Base-by-base conservation (phyloP, 2,888 invertebrate species). In the Trileptium ribeirensis region DNA sequence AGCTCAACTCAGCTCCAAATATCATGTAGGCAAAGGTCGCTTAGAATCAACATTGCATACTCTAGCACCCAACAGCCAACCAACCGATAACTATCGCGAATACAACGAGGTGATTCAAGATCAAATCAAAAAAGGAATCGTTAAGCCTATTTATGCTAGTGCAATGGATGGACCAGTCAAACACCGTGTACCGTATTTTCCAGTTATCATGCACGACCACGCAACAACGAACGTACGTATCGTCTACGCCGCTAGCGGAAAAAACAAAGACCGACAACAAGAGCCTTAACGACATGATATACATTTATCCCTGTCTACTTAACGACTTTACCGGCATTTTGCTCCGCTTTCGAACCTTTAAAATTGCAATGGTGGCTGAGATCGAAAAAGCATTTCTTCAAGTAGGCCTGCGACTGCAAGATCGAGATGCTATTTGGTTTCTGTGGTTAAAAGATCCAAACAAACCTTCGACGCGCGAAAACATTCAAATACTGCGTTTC, bases 301-400 rank as follows among this genome's bases (percentile, higher is more conserved):
- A 70, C 36, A 70, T 36, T 15, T 31, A 36, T 15, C 15, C 8
- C 15, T 33, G 36, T n/a, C 36, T 33, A 31, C 8, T 75, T 2
- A 8, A 75, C 3, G 38, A 75, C 8, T 75, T 75, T 36, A n/a
- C 31, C 3, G 37, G 77, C 29, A 36, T 34, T 19, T 29, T 31
- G 2, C 3, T 75, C 8, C 77, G 77, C 15, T 75, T 75, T 29
- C 77, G 77, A 2, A 3, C 15, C 3, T 8, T 24, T 8, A 3
- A 3, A 34, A 34, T 75, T 75, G 77, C 34, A 36, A 39, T 29
- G 8, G 34, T 75, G 19, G 29, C 81, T 1, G 85, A 85, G 77
- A 82, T 85, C 33, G 83, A 83, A 51, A 86, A 84, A 70, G 86
- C 86, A 0, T 86, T 86, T 80, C 84, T 84, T 31, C 82, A 82